A percentile compares a stretch with the other conserved stretches of the same genome.
These are phyloP conservation scores for Rhinopithecus roxellana DNA, from an alignment of 2,113 vertebrate species.

Conservation along the genomic window DNA sequence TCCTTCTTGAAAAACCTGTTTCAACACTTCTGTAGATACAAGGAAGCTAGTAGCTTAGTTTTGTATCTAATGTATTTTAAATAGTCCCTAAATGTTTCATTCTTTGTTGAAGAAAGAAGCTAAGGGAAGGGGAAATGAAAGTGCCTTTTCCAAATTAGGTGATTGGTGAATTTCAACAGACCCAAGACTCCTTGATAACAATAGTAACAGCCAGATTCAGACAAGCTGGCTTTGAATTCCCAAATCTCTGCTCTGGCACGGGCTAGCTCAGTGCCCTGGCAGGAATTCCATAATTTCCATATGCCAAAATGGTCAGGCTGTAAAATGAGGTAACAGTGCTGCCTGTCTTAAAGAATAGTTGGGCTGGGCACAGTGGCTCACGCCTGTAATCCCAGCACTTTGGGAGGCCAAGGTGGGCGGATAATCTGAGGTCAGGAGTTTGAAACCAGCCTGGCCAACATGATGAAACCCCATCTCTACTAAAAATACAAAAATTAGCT, in stretches of 20 bases:
- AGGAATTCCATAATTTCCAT: not conserved
- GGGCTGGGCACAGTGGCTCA: too few relatives aligned
- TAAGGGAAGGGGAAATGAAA: not conserved
- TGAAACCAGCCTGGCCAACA: too few relatives aligned
- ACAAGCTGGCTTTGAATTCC: not conserved
- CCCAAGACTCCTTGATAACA: not conserved
- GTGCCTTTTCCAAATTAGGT: not conserved
- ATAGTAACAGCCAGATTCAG: not conserved
- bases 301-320: not conserved
- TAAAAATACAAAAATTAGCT: too few relatives aligned
- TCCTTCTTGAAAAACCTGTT: not conserved
- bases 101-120: not conserved
- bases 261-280: not conserved
- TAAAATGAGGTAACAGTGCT: not conserved
- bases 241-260: not conserved
- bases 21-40: not conserved
- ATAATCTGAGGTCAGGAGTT: too few relatives aligned
- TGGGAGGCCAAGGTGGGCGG: rapidly evolving
- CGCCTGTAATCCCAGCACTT: too few relatives aligned
- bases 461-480: too few relatives aligned
- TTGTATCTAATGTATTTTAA: not conserved
- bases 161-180: not conserved
- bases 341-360: not conserved
- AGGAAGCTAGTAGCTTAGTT: not conserved
- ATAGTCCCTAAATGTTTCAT: not conserved